Evolutionary conservation across 2,888 invertebrate genomes (phyloP).

Genomic region (Steromphala cineraria): DNA sequence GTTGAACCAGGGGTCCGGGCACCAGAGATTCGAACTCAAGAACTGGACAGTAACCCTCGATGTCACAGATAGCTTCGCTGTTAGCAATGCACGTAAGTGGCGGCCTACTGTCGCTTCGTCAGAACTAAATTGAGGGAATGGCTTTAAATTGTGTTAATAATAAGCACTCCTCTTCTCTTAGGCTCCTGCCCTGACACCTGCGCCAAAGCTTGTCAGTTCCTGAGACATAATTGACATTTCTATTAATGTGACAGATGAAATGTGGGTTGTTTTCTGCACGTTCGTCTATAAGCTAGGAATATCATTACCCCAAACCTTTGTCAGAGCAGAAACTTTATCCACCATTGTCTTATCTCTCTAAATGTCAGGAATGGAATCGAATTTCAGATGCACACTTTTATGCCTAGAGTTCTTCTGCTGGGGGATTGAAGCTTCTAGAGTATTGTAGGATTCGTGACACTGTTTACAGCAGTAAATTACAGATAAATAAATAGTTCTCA

Average conservation of each 20-base stretch:
- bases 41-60: slow-evolving; percentile 39
- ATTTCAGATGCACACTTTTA: too few relatives aligned
- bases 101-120: neutral
- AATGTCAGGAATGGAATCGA: too few relatives aligned
- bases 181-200: neutral
- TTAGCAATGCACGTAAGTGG: slow-evolving; percentile 49
- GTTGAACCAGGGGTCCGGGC: slow-evolving; percentile 33
- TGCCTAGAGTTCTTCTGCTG: too few relatives aligned
- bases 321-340: too few relatives aligned
- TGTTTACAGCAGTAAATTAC: too few relatives aligned
- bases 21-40: slow-evolving; percentile 32
- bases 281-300: neutral
- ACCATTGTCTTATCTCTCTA: too few relatives aligned
- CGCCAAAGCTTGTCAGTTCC: slow-evolving; percentile 13
- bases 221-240: neutral
- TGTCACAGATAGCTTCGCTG: slow-evolving; percentile 51
- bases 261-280: neutral
- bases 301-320: neutral
- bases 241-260: neutral
- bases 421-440: too few relatives aligned
- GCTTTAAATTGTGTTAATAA: slow-evolving; percentile 1
- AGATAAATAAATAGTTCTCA: too few relatives aligned
- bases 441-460: too few relatives aligned
- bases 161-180: neutral
- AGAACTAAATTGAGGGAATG: slow-evolving; percentile 1